phyloP scores from a whole-genome alignment of 2,797 vertebrate genomes.

The Falco concolor region DNA sequence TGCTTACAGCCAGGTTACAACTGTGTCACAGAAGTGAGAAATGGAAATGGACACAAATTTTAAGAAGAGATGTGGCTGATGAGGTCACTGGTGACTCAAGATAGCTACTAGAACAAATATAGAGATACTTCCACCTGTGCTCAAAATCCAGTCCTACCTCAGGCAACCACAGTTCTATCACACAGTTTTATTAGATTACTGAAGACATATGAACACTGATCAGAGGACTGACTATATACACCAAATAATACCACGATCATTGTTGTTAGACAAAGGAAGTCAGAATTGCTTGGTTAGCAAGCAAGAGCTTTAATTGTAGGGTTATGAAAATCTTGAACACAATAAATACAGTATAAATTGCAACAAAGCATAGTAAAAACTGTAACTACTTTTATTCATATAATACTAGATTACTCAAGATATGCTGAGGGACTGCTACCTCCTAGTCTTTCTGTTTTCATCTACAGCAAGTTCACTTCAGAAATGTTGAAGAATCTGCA shows the following conservation, averaged over 20 bases:
- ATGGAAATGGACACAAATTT: not conserved
- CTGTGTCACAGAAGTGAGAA: not conserved
- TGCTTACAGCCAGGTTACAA: not conserved
- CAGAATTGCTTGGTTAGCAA: not conserved
- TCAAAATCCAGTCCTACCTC: not conserved
- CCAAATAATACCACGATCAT: not conserved
- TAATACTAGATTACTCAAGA: not conserved
- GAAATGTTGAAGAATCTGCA: conserved; percentile 56
- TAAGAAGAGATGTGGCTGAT: not conserved
- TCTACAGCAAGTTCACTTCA: conserved; percentile 33
- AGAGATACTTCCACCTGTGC: not conserved
- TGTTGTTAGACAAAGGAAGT: not conserved
- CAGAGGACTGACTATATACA: not conserved
- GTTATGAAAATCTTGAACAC: not conserved
- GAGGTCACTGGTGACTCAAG: not conserved
- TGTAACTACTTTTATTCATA: not conserved
- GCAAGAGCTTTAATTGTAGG: not conserved
- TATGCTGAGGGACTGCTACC: not conserved
- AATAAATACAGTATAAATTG: not conserved
- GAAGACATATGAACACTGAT: not conserved
- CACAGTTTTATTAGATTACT: not conserved
- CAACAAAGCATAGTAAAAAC: not conserved
- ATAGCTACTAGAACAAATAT: not conserved
- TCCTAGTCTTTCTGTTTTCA: conserved; percentile 39
- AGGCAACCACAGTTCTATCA: not conserved